These are phyloP conservation scores for Falco punctatus DNA, from an alignment of 2,113 vertebrate species.

Conservation along the genomic window DNA sequence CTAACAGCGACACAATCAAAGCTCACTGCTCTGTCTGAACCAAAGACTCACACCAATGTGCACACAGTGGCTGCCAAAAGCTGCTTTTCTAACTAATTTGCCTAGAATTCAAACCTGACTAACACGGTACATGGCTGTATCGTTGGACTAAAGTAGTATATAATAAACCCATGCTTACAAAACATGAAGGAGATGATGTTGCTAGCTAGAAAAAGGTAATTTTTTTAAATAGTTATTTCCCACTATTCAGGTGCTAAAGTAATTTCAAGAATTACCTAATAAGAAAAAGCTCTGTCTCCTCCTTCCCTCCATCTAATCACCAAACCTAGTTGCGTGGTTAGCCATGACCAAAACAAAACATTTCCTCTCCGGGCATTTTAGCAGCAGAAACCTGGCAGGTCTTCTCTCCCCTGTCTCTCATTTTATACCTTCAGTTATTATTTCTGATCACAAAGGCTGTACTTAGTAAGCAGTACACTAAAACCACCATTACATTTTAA, in stretches of 20 bases:
- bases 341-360: background rate
- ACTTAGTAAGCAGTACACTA: background rate
- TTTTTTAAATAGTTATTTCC: background rate
- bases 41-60: background rate
- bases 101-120: background rate
- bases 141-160: background rate
- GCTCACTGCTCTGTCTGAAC: background rate
- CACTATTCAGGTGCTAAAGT: background rate
- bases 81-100: background rate
- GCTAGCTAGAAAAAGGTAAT: background rate
- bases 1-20: background rate
- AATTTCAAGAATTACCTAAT: background rate
- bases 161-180: background rate
- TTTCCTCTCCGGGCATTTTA: background rate
- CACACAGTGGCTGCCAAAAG: background rate
- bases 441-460: background rate
- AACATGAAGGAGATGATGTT: background rate
- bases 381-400: background rate
- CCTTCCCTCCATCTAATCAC: background rate
- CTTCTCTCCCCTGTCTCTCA: background rate
- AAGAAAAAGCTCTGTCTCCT: background rate
- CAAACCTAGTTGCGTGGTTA: background rate
- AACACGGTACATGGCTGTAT: background rate
- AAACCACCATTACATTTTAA: background rate
- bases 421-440: background rate